Percentiles rank a stretch among this genome's conserved stretches.
Conservation (phyloP, 2,888 invertebrate genomes). For the Nebria salina region DNA sequence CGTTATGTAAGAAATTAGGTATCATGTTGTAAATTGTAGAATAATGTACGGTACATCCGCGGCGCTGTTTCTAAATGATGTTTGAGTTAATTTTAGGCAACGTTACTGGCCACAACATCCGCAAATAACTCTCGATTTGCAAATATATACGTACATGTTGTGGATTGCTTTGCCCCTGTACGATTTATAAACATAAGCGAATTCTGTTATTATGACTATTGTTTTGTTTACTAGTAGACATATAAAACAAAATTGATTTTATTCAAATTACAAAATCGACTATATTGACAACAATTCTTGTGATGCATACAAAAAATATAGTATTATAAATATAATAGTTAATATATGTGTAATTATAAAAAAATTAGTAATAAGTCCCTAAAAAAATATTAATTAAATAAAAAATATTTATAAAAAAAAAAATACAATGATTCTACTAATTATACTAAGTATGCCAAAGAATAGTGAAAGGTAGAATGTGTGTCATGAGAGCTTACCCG, state of each 20-base stretch:
- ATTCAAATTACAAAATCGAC: background rate
- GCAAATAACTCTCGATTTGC: constrained; percentile 29
- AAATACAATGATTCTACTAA: background rate
- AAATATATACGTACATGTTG: constrained; percentile 4
- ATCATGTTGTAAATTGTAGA: constrained; percentile 7
- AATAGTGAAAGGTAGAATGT: background rate
- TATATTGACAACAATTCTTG: too few relatives aligned
- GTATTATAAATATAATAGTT: too few relatives aligned
- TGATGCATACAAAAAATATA: too few relatives aligned
- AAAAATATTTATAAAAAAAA: background rate
- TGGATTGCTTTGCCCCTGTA: background rate
- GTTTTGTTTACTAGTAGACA: too few relatives aligned
- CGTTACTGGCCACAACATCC: constrained; percentile 6
- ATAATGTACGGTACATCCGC: constrained; percentile 3
- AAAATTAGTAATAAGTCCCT: too few relatives aligned
- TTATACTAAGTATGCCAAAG: background rate
- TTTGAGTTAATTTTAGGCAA: constrained; percentile 11
- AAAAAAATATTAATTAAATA: too few relatives aligned
- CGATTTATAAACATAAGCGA: background rate
- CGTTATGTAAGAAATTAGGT: background rate
- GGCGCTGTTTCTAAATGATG: background rate
- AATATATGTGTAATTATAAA: too few relatives aligned
- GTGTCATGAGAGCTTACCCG: background rate
- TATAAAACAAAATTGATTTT: background rate
- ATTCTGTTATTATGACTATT: background rate